Base-by-base conservation (phyloP, 2,888 invertebrate species). In the Coronaproctus castanopsis region DNA sequence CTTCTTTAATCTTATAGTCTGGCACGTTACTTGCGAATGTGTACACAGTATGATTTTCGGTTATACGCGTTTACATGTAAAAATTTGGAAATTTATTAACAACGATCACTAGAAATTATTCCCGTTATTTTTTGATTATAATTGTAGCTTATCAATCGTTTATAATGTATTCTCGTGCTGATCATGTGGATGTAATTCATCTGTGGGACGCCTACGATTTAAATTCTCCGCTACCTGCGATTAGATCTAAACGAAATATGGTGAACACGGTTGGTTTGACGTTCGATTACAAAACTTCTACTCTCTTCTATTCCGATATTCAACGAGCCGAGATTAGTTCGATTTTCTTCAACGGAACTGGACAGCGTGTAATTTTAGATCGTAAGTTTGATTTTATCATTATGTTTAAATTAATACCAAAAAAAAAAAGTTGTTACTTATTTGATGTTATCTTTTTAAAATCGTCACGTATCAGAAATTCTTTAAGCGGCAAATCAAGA, bases 291-390 rank as follows among this genome's bases (percentile, higher is more conserved):
- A 72, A 74, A 61, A 74, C 74, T 36, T 76, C 80, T 65, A 74
- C 80, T 56, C 74, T 90, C 55, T 90, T 87, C 75, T 92, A 87
- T 74, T 90, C 90, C 1, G 91, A 91, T 72, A 88, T 91, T 63
- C 87, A 89, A 70, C 77, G 83, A 68, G 88, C 87, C 60, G 81
- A 85, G 65, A 88, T 92, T 68, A 84, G 85, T 73, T 78, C 80
- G 36, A 89, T 87, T 54, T 77, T 76, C 69, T 90, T 89, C 73
- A 83, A 90, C 73, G 89, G 89, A 55, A 77, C 78, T 24, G 78
- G 78, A 1, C 85, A 87, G 72, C 74, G 74, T 49, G 77, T 82
- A 51, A 74, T 89, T 63, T 77, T 86, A 10, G 79, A 80, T 66
- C 79, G 82, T 81, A 70, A 75, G 79, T 73, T n/a, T 23, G 3